These are phyloP conservation scores for Scaptomyza montana DNA, from an alignment of 1,140 invertebrate species.

Conservation along the genomic window DNA sequence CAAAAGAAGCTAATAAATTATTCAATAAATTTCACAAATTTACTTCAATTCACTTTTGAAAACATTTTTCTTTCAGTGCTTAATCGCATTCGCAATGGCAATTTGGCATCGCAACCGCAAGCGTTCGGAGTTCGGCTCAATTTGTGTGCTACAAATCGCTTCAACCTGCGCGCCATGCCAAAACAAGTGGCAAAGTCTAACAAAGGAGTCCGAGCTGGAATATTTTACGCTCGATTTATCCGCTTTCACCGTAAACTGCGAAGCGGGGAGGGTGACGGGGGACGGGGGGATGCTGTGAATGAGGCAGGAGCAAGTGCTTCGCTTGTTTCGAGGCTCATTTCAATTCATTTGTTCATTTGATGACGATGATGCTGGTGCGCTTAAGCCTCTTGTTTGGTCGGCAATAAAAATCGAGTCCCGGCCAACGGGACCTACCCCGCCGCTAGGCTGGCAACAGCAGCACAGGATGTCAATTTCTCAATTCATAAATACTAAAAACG, in stretches of 20 bases:
- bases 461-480: slow-evolving; percentile 76
- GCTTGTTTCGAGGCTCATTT: slow-evolving; percentile 73
- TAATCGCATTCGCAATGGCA: slow-evolving; percentile 35
- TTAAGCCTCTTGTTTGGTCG: slow-evolving; percentile 80
- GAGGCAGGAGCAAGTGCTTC: slow-evolving; percentile 68
- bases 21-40: too few relatives aligned
- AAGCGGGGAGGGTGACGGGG: background rate
- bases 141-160: slow-evolving; percentile 50
- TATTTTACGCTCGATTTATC: slow-evolving; percentile 83
- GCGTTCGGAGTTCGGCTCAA: slow-evolving; percentile 14
- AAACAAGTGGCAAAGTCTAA: slow-evolving; percentile 56
- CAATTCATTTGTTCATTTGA: slow-evolving; percentile 82
- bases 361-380: slow-evolving; percentile 64
- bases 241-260: slow-evolving; percentile 26
- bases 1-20: too few relatives aligned
- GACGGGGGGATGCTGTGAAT: background rate
- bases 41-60: too few relatives aligned
- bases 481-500: slow-evolving; percentile 73
- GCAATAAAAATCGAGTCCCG: slow-evolving; percentile 80
- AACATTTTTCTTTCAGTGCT: slow-evolving; percentile 4
- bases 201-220: slow-evolving; percentile 63
- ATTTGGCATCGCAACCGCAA: slow-evolving; percentile 21
- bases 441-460: slow-evolving; percentile 13
- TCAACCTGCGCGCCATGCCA: slow-evolving; percentile 47
- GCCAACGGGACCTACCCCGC: slow-evolving; percentile 2